phyloP scores from a whole-genome alignment of 2,888 invertebrate species.

The Drosophila anomalata region DNA sequence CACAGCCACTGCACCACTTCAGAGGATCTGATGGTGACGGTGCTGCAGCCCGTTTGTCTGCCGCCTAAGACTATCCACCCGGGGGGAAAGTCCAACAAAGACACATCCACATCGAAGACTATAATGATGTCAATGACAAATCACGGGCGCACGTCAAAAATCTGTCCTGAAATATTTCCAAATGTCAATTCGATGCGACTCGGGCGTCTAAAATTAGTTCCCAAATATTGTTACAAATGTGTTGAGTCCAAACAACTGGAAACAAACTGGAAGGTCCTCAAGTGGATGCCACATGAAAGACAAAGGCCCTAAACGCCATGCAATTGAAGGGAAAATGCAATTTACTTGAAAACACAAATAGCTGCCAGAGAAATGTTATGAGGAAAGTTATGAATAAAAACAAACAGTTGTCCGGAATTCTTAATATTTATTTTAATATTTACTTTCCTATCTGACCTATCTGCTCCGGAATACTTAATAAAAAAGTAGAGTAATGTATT shows the following conservation, averaged over 20 bases:
- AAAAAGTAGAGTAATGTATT: not conserved
- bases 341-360: conserved; percentile 63
- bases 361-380: conserved; percentile 13
- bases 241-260: conserved; percentile 81
- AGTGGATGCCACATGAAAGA: conserved; percentile 71
- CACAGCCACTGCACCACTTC: conserved; percentile 16
- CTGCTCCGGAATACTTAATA: not conserved
- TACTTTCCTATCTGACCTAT: not conserved
- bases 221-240: conserved; percentile 82
- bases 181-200: conserved; percentile 75
- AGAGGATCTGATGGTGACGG: conserved; percentile 29
- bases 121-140: conserved; percentile 83
- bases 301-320: conserved; percentile 49
- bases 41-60: conserved; percentile 72
- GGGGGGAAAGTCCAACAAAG: conserved; percentile 36
- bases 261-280: conserved; percentile 54
- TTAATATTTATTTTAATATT: not conserved
- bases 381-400: conserved; percentile 30
- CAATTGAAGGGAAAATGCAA: conserved; percentile 49
- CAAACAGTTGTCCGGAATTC: conserved; percentile 19
- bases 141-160: conserved; percentile 82
- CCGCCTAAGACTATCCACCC: conserved; percentile 21
- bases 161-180: conserved; percentile 81
- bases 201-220: conserved; percentile 81
- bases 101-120: conserved; percentile 34